Evolutionary conservation across 2,888 invertebrate genomes (phyloP).

Genomic region (Phoronis australis): DNA sequence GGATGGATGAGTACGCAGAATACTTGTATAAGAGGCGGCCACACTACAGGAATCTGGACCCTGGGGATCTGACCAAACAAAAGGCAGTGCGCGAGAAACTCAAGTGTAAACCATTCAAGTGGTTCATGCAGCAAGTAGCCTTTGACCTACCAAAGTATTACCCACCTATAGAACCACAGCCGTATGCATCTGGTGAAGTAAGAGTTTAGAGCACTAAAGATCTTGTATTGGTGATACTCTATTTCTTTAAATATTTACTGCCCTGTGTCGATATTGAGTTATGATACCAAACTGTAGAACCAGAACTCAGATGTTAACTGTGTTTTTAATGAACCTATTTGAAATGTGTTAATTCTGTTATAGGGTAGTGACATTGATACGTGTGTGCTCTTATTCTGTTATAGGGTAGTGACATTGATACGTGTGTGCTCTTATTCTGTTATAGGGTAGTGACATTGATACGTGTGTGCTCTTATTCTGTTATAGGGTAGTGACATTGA

Average conservation of each 20-base stretch:
- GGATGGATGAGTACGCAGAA: slow-evolving; percentile 97
- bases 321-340: too few species aligned
- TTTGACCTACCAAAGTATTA: slow-evolving; percentile 82
- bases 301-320: too few species aligned
- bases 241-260: not conserved
- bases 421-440: too few species aligned
- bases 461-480: too few species aligned
- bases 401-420: too few species aligned
- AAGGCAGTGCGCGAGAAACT: slow-evolving; percentile 68
- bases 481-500: too few species aligned
- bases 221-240: not conserved
- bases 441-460: too few species aligned
- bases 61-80: slow-evolving; percentile 77
- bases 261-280: not conserved
- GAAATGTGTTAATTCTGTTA: too few species aligned
- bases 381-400: too few species aligned
- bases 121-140: slow-evolving; percentile 90
- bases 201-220: too few species aligned
- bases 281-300: too few species aligned
- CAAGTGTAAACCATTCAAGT: slow-evolving; percentile 84
- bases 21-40: slow-evolving; percentile 76
- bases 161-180: slow-evolving; percentile 79
- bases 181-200: slow-evolving; percentile 75
- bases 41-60: slow-evolving; percentile 63
- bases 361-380: too few species aligned